Percentiles rank a stretch among this genome's conserved stretches.
Evolutionary conservation across 2,888 invertebrate genomes (phyloP).

Genomic region (Agrilus biguttatus): DNA sequence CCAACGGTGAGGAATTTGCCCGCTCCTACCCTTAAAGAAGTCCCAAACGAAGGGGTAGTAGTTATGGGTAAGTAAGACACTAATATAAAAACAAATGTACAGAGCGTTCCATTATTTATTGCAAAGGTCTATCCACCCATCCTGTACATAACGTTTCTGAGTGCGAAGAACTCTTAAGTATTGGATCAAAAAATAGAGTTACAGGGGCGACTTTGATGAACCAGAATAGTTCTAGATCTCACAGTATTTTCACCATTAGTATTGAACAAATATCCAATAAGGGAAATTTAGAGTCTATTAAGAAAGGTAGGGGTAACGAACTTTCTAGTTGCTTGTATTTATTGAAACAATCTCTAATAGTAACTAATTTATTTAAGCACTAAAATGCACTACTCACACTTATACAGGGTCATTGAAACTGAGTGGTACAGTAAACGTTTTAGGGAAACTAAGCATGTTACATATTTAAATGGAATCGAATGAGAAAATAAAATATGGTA

Average conservation of each 20-base stretch:
- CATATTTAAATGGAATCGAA: too few relatives aligned
- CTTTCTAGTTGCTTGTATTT: too few relatives aligned
- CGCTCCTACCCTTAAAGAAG: slow-evolving; percentile 33
- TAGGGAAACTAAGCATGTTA: too few relatives aligned
- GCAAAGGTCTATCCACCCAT: slow-evolving; percentile 50
- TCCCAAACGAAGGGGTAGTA: slow-evolving; percentile 36
- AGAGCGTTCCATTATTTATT: background rate
- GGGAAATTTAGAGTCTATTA: slow-evolving; percentile 26
- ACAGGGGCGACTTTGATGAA: slow-evolving; percentile 84
- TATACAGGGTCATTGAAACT: too few relatives aligned
- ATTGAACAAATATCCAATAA: slow-evolving; percentile 60
- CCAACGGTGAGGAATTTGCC: slow-evolving; percentile 23
- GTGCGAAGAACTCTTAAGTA: slow-evolving; percentile 58
- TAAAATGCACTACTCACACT: too few relatives aligned
- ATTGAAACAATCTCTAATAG: too few relatives aligned
- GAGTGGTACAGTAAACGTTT: too few relatives aligned
- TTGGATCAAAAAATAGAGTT: slow-evolving; percentile 66
- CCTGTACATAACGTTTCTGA: slow-evolving; percentile 65
- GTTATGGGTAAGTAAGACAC: slow-evolving; percentile 27
- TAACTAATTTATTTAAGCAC: too few relatives aligned
- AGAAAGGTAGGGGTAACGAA: too few relatives aligned
- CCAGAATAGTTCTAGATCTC: slow-evolving; percentile 70
- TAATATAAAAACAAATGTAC: background rate
- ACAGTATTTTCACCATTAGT: slow-evolving; percentile 75
- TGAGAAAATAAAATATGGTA: too few relatives aligned